Conservation (phyloP, 2,113 vertebrate genomes). For the Cryptomyrus ogoouensis region DNA sequence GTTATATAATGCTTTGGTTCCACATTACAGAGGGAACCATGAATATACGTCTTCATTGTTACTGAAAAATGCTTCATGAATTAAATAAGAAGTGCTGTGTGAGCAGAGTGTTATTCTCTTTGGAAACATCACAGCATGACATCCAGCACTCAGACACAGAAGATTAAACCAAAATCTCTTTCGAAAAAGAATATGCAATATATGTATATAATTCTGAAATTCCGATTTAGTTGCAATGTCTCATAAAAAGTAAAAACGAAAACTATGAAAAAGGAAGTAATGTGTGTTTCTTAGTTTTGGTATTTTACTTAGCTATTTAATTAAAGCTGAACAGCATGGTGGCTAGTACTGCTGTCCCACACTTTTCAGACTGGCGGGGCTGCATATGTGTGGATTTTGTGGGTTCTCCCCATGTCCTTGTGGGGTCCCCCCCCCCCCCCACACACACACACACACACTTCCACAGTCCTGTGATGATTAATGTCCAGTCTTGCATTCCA, state of each 20-base stretch:
- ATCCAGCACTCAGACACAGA: not conserved
- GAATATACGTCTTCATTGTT: conserved; percentile 23
- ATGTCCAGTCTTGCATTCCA: not conserved
- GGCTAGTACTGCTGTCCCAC: not conserved
- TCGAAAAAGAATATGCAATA: not conserved
- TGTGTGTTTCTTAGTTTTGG: not conserved
- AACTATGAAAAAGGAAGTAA: not conserved
- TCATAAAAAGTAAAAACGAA: not conserved
- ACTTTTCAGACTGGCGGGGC: not conserved
- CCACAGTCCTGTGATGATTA: not conserved
- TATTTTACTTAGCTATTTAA: not conserved
- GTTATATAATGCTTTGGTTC: conserved; percentile 24
- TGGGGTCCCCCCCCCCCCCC: not conserved
- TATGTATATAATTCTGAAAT: not conserved
- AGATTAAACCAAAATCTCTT: not conserved
- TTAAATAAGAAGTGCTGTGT: conserved; percentile 1
- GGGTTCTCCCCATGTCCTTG: not conserved
- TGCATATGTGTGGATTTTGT: not conserved
- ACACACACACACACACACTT: too few relatives aligned
- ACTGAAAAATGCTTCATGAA: conserved; percentile 15
- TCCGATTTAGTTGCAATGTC: not conserved
- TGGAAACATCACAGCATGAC: conserved; percentile 18
- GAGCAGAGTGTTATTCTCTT: conserved; percentile 12
- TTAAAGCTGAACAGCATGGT: not conserved
- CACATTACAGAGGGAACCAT: conserved; percentile 19